Evolutionary conservation across 2,888 invertebrate species (phyloP).

Genomic region (Melinaea menophilus): DNA sequence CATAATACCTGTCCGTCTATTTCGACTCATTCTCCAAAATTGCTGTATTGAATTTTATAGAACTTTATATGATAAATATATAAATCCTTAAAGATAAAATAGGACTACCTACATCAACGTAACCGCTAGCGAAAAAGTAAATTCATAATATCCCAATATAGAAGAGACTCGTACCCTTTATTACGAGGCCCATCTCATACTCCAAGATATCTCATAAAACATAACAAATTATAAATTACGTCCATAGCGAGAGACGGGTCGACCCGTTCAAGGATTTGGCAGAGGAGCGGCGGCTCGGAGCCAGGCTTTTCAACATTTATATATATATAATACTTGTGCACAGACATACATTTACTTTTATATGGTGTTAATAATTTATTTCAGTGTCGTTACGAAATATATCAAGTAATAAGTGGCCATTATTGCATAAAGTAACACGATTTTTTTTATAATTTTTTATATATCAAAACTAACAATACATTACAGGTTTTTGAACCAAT

Average conservation of each 20-base stretch:
- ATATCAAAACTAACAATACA: too few species aligned
- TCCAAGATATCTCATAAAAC: conserved; percentile 3
- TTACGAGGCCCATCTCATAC: background rate
- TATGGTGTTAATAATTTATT: background rate
- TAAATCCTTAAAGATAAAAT: too few species aligned
- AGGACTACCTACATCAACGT: too few species aligned
- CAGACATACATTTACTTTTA: background rate
- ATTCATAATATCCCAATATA: too few species aligned
- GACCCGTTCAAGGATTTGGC: conserved; percentile 16
- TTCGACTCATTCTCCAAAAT: too few species aligned
- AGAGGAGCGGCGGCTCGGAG: background rate
- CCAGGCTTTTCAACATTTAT: conserved; percentile 3
- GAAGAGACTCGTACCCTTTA: background rate
- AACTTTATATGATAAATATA: too few species aligned
- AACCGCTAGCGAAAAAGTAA: too few species aligned
- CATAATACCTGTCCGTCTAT: too few species aligned
- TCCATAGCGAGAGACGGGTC: background rate
- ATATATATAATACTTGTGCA: background rate
- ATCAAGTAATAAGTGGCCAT: background rate
- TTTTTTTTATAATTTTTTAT: too few species aligned
- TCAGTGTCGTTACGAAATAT: background rate
- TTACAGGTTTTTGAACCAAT: too few species aligned
- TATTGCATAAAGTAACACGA: too few species aligned
- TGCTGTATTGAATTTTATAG: too few species aligned
- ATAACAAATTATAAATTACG: conserved; percentile 3